phyloP scores from a whole-genome alignment of 2,888 invertebrate genomes.

The Ophraella communa region DNA sequence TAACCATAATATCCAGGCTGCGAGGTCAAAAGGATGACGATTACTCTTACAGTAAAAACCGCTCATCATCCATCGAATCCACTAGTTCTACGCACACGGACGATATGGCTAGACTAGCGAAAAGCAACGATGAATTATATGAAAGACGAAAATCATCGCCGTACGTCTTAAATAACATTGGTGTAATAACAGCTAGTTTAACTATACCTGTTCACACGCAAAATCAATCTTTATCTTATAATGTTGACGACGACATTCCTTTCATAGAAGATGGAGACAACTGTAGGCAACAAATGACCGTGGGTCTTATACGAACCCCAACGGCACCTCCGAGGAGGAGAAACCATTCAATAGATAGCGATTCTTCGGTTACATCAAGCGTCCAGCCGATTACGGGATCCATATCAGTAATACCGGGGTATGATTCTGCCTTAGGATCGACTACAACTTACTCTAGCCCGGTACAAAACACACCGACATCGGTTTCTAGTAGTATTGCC shows the following conservation, averaged over 20 bases:
- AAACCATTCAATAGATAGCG: slow-evolving; percentile 62
- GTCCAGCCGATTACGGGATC: slow-evolving; percentile 58
- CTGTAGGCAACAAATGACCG: slow-evolving; percentile 55
- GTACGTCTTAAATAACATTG: slow-evolving; percentile 64
- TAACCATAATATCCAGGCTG: slow-evolving; percentile 65
- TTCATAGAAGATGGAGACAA: slow-evolving; percentile 68
- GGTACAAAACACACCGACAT: slow-evolving; percentile 59
- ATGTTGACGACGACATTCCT: slow-evolving; percentile 72
- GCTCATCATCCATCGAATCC: slow-evolving; percentile 58
- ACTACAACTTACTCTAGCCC: slow-evolving; percentile 65
- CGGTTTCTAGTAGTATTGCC: slow-evolving; percentile 55
- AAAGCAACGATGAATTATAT: slow-evolving; percentile 43
- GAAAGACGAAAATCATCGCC: slow-evolving; percentile 68
- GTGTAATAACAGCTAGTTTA: slow-evolving; percentile 80
- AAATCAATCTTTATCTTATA: slow-evolving; percentile 59
- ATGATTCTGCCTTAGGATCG: slow-evolving; percentile 72
- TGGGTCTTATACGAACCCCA: slow-evolving; percentile 54
- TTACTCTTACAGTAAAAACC: slow-evolving; percentile 54
- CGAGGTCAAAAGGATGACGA: slow-evolving; percentile 56
- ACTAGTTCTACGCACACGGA: slow-evolving; percentile 63
- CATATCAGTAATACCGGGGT: slow-evolving; percentile 56
- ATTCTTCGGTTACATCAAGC: slow-evolving; percentile 57
- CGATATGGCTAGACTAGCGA: slow-evolving; percentile 58
- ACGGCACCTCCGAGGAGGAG: slow-evolving; percentile 60
- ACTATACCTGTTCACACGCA: slow-evolving; percentile 70